Evolutionary conservation across 2,888 invertebrate species (phyloP).

Genomic region (Diadegma fenestrale): DNA sequence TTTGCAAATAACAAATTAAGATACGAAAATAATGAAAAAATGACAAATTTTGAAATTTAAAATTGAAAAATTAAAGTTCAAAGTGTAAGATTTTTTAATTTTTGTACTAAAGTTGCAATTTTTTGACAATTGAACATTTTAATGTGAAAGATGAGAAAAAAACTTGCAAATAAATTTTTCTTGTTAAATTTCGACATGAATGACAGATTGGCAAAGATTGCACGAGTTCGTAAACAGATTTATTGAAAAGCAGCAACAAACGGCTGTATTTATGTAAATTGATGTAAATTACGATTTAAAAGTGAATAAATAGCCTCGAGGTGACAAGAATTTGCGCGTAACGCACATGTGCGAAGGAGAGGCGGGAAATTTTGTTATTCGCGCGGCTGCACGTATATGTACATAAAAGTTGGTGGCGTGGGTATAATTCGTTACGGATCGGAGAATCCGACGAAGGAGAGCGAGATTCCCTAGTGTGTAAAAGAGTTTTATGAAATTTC

Average conservation of each 20-base stretch:
- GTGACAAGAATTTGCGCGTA: conserved; percentile 10
- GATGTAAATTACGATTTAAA: background rate
- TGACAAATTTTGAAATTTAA: no score
- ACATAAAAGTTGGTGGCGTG: background rate
- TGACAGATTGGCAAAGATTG: background rate
- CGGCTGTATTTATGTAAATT: background rate
- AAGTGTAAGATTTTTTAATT: no score
- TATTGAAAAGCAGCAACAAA: background rate
- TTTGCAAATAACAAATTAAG: no score
- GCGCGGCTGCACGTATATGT: background rate
- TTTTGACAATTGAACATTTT: no score
- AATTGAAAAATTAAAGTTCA: no score
- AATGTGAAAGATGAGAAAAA: no score
- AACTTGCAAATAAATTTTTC: no score
- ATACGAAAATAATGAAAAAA: no score
- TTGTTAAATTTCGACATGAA: background rate
- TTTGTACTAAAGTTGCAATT: no score
- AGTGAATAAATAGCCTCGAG: conserved; percentile 1
- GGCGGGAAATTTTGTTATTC: background rate
- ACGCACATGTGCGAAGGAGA: background rate
- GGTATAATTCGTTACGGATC: conserved; percentile 13
- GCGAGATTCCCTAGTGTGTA: conserved; percentile 1
- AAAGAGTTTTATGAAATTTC: background rate
- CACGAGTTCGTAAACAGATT: background rate
- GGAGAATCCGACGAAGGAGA: conserved; percentile 26